Percentiles rank a stretch among this genome's conserved stretches.
phyloP scores from a whole-genome alignment of 2,888 invertebrate genomes.

The Erebia epiphron region DNA sequence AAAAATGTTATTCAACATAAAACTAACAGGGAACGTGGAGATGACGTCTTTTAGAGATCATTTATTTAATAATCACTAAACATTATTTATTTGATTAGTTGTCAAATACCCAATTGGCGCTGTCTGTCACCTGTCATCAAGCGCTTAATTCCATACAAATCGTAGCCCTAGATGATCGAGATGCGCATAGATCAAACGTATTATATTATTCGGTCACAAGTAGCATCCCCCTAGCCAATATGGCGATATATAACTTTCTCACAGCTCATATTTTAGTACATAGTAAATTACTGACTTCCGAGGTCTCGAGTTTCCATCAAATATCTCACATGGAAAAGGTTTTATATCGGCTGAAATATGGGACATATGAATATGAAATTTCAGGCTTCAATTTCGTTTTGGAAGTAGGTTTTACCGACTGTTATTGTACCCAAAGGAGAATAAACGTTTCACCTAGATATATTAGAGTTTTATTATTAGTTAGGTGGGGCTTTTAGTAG shows the following conservation, averaged over 20 bases:
- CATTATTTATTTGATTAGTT: too few species aligned
- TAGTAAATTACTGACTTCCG: not conserved
- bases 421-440: not conserved
- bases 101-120: too few species aligned
- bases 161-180: too few species aligned
- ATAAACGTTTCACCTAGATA: not conserved
- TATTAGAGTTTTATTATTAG: too few species aligned
- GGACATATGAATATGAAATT: not conserved
- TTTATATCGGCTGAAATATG: constrained; percentile 1
- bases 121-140: too few species aligned
- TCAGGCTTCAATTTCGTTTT: not conserved
- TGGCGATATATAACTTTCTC: not conserved
- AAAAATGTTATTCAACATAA: too few species aligned
- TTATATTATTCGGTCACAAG: not conserved
- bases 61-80: too few species aligned
- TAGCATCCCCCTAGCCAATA: not conserved
- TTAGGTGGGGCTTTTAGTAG: too few species aligned
- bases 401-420: not conserved
- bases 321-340: not conserved
- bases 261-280: not conserved
- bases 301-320: constrained; percentile 3
- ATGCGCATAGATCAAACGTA: too few species aligned
- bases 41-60: too few species aligned
- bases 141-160: too few species aligned
- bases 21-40: too few species aligned